Base-by-base conservation (phyloP, 2,113 vertebrate genomes). In the Motacilla tschutschensis region DNA sequence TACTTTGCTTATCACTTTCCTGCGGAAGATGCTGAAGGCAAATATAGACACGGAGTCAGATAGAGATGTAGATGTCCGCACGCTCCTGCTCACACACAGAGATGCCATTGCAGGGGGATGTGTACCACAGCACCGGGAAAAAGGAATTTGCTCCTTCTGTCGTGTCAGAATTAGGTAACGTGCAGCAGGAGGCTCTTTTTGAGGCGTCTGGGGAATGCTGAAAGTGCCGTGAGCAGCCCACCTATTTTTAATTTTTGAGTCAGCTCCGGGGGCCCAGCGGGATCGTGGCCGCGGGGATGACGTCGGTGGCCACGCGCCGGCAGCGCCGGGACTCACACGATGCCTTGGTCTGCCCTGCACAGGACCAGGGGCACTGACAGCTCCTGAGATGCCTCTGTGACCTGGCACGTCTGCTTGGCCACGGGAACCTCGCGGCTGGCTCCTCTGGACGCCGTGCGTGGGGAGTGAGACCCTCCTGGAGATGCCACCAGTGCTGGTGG, bases 401-500 rank as follows among this genome's bases (percentile, higher is more conserved):
- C 9, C 65, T 3, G 12, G n/a, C 47, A 33, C 29, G 2, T 5
- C 33, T 5, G 26, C 17, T 9, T 15, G 9, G 40, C 1, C 5
- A 7, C 43, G 10, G 46, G 3, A 14, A 3, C 12, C n/a, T 17
- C 8, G 2, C 19, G 9, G 16, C 1, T n/a, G 81, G 46, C n/a
- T 57, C 38, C 65, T 69, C 41, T 40, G 72, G 51, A 3, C 17
- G 33, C 53, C 0, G 0, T 3, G 47, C 6, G 51, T 20, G 60
- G 36, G 2, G 4, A 60, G 35, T 13, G 5, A 2, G 67, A 21
- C 12, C 48, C 38, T 55, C 21, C 0, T 16, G 6, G 59, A n/a
- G 70, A 0, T 44, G 51, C 17, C 14, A 0, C 0, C 44, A 1
- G 0, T 6, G 50, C 20, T 2, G 21, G 17, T 1, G 6, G 41